Conservation (phyloP, 64 coral and sea anemone species). For the Platygyra sinensis region DNA sequence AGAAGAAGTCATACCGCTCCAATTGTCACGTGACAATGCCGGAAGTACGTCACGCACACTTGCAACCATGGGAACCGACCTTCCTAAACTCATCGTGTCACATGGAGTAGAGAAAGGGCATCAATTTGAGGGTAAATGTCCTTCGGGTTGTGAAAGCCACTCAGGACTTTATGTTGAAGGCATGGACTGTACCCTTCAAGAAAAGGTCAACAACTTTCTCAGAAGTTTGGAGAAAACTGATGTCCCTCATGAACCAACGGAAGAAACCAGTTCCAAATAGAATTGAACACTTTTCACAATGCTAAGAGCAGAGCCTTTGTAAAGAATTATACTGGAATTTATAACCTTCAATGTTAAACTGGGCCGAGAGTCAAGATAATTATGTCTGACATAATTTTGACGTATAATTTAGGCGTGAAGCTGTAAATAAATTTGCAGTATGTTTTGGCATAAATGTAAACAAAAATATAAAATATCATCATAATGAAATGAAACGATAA, state of each 20-base stretch:
- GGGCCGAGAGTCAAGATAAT: too few relatives aligned
- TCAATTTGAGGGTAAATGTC: not conserved
- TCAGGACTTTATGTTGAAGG: not conserved
- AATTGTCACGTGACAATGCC: constrained; percentile 6
- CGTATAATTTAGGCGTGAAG: too few relatives aligned
- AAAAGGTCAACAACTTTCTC: constrained; percentile 37
- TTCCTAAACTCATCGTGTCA: constrained; percentile 1
- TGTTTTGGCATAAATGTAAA: too few relatives aligned
- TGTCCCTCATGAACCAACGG: not conserved
- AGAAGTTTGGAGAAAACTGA: constrained; percentile 17
- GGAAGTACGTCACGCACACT: not conserved
- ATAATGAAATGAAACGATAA: not conserved
- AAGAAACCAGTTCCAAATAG: not conserved
- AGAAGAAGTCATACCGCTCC: constrained; percentile 4
- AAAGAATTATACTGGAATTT: too few relatives aligned
- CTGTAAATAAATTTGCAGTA: too few relatives aligned
- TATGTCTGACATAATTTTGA: too few relatives aligned
- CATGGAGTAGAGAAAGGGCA: not conserved
- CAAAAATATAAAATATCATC: not conserved
- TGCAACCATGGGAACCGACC: constrained; percentile 5
- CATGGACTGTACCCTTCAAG: constrained; percentile 34
- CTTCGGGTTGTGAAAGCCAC: not conserved
- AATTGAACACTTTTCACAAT: not conserved
- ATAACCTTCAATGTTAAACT: too few relatives aligned
- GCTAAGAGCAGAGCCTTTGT: too few relatives aligned